Evolutionary conservation across 2,888 invertebrate species (phyloP).

Genomic region (Orchesellides sinensis): DNA sequence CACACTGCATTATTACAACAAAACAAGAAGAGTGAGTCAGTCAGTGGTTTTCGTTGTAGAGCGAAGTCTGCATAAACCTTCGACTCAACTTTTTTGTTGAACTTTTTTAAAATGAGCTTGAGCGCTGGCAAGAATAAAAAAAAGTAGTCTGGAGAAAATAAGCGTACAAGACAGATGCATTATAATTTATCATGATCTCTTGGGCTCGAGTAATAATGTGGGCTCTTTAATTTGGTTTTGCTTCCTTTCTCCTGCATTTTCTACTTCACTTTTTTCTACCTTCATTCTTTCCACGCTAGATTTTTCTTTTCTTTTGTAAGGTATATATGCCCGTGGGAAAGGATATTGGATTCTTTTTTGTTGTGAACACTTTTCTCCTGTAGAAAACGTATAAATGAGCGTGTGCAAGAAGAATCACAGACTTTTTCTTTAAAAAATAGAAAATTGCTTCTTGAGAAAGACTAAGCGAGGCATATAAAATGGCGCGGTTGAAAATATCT

Average conservation of each 20-base stretch:
- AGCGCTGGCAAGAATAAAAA: not conserved
- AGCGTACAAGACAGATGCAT: constrained; percentile 39
- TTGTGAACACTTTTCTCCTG: not conserved
- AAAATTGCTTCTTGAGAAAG: constrained; percentile 2
- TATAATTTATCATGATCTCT: constrained; percentile 41
- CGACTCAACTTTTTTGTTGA: no score
- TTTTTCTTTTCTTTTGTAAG: no score
- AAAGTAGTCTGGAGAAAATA: not conserved
- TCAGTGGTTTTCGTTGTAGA: no score
- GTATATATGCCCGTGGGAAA: constrained; percentile 40
- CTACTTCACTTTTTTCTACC: constrained; percentile 23
- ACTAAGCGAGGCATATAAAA: not conserved
- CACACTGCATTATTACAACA: not conserved
- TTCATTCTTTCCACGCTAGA: not conserved
- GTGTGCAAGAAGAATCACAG: not conserved
- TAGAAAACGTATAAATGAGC: no score
- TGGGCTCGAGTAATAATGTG: constrained; percentile 39
- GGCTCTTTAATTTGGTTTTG: constrained; percentile 55
- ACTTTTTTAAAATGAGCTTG: not conserved
- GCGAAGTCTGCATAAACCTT: no score
- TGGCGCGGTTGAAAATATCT: constrained; percentile 28
- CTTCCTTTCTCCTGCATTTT: not conserved
- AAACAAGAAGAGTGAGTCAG: not conserved
- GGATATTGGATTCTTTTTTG: constrained; percentile 18
- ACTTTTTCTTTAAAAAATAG: not conserved